These are phyloP conservation scores for Phenganax marumi DNA, from an alignment of 92 coral and sea anemone species.

Conservation along the genomic window DNA sequence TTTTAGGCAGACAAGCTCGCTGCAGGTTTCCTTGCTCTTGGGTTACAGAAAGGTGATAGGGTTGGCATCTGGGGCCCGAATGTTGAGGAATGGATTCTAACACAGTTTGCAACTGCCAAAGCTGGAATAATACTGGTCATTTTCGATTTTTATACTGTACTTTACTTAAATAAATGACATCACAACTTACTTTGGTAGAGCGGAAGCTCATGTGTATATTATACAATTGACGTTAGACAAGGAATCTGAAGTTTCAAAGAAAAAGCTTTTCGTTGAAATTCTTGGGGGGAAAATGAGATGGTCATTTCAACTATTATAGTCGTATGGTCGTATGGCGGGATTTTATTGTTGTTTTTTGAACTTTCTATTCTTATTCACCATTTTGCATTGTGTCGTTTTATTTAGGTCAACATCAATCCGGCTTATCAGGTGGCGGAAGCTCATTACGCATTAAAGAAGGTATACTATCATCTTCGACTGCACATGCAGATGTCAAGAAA, in stretches of 20 bases:
- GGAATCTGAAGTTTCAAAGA: too few relatives aligned
- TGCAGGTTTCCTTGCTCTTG: slow-evolving; percentile 81
- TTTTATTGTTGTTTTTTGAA: not conserved
- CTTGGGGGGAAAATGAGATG: too few relatives aligned
- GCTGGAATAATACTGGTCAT: slow-evolving; percentile 81
- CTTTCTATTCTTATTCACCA: not conserved
- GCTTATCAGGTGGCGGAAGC: slow-evolving; percentile 85
- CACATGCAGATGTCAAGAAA: not conserved
- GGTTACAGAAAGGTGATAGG: slow-evolving; percentile 86
- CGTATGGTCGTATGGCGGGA: not conserved
- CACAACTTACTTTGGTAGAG: too few relatives aligned
- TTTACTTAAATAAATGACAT: too few relatives aligned
- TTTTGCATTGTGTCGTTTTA: not conserved
- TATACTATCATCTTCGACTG: not conserved
- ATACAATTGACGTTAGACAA: too few relatives aligned
- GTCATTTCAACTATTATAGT: too few relatives aligned
- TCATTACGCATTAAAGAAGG: slow-evolving; percentile 94
- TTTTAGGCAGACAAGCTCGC: slow-evolving; percentile 82
- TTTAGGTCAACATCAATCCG: slow-evolving; percentile 83
- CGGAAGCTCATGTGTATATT: too few relatives aligned
- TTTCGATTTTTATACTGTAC: too few relatives aligned
- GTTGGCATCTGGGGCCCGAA: slow-evolving; percentile 99
- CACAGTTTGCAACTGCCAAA: slow-evolving; percentile 97
- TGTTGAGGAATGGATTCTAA: slow-evolving; percentile 86
- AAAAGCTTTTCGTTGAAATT: too few relatives aligned